Conservation (phyloP, 2,888 invertebrate genomes). For the Netelia fuscicornis region DNA sequence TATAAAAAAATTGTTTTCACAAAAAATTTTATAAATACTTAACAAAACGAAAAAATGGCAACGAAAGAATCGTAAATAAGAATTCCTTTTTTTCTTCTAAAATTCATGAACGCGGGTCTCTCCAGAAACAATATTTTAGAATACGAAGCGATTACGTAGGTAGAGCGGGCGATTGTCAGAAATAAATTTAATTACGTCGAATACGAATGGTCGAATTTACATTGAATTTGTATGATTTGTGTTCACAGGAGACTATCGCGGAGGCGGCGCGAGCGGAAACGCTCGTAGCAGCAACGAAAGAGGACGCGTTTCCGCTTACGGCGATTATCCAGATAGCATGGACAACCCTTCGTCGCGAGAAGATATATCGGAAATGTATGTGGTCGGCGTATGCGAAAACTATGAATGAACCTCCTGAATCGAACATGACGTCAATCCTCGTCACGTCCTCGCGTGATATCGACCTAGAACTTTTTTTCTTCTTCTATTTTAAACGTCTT, state of each 20-base stretch:
- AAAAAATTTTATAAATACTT: too few relatives aligned
- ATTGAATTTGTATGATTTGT: conserved; percentile 25
- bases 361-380: conserved; percentile 84
- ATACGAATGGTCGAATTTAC: neutral
- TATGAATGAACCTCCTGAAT: neutral
- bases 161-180: too few relatives aligned
- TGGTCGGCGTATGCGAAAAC: conserved; percentile 38
- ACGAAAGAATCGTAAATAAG: too few relatives aligned
- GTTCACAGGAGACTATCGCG: conserved; percentile 84
- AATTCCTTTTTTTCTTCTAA: too few relatives aligned
- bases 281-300: conserved; percentile 81
- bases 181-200: neutral
- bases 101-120: too few relatives aligned
- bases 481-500: neutral
- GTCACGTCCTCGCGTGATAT: neutral
- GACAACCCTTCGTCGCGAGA: conserved; percentile 83
- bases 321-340: conserved; percentile 82
- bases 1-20: too few relatives aligned
- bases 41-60: too few relatives aligned
- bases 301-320: conserved; percentile 81
- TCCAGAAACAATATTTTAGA: too few relatives aligned
- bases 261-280: conserved; percentile 81
- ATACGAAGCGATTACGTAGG: too few relatives aligned
- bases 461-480: neutral
- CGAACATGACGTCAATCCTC: neutral